Base-by-base conservation (phyloP, 2,113 vertebrate genomes). In the Athene cunicularia region DNA sequence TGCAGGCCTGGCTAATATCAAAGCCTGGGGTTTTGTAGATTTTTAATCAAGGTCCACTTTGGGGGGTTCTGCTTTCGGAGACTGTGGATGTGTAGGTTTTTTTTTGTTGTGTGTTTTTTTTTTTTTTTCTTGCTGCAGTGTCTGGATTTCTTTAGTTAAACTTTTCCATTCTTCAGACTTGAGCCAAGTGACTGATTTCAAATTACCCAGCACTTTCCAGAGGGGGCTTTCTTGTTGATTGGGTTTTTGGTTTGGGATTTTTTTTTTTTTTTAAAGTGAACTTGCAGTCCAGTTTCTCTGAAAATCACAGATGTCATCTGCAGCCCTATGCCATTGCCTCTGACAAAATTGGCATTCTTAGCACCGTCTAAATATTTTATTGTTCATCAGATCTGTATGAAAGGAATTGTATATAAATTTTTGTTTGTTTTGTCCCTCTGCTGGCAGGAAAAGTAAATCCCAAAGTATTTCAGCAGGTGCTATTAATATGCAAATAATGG, bases 401-500 rank as follows among this genome's bases (percentile, higher is more conserved):
- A 97, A 97, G 75, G 90, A 96, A 97, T 98, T 98, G 95, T 80
- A 93, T 95, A 73, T 95, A 67, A 80, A 55, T 97, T 95, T 87
- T 88, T 84, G 63, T 86, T 94, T 96, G 89, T 97, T 97, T 97
- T 95, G 97, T 98, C 98, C 98, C 97, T 98, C 98, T 98, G 95
- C 97, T 98, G 98, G 97, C 98, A 97, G 94, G 95, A 95, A 83
- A 97, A 98, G 96, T 98, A 98, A 98, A 98, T 98, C 98, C 98
- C 98, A 97, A 98, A 98, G 97, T 98, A 97, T 98, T 98, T 98
- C 97, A 97, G 98, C 97, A 98, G 97, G 97, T 98, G 97, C 98
- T 97, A 98, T 98, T 98, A 98, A 98, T 98, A 98, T 98, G 98
- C 98, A 98, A 98, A 98, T 98, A 98, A 98, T 95, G 97, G 97